Percentiles rank a stretch among this genome's conserved stretches.
These are phyloP conservation scores for Falco rusticolus DNA, from an alignment of 2,797 vertebrate genomes.

Conservation along the genomic window DNA sequence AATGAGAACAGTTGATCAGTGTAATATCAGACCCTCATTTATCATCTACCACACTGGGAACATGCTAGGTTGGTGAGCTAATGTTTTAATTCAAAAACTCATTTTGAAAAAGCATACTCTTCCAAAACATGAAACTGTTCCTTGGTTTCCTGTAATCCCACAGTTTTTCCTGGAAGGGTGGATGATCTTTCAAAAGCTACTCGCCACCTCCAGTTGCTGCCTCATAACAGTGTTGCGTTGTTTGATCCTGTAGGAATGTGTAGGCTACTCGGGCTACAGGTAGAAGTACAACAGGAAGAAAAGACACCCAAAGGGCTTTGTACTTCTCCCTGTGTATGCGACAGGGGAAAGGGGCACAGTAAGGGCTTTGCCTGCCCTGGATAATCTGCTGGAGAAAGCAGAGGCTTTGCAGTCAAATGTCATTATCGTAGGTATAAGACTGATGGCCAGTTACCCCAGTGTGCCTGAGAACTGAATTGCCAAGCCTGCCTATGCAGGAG, in stretches of 20 bases:
- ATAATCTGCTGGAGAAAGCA: neutral
- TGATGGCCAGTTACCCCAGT: neutral
- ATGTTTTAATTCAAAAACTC: neutral
- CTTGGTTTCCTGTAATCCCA: neutral
- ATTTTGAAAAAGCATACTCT: neutral
- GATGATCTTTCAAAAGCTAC: neutral
- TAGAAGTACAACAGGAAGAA: neutral
- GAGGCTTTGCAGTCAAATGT: neutral
- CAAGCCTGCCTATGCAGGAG: neutral
- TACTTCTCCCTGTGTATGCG: neutral
- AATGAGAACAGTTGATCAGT: neutral
- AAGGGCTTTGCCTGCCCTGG: neutral
- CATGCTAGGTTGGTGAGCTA: neutral
- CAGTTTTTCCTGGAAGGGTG: neutral
- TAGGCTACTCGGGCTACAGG: neutral
- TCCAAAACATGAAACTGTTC: neutral
- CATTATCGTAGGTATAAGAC: neutral
- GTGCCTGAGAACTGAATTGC: neutral
- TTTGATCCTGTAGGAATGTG: neutral
- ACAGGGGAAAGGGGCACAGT: neutral
- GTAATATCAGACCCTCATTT: neutral
- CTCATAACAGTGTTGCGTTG: neutral
- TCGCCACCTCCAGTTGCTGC: neutral
- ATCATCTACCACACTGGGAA: neutral
- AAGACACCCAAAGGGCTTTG: neutral